These are phyloP conservation scores for Zaprionus tsacasi DNA, from an alignment of 1,140 invertebrate species.

Conservation along the genomic window DNA sequence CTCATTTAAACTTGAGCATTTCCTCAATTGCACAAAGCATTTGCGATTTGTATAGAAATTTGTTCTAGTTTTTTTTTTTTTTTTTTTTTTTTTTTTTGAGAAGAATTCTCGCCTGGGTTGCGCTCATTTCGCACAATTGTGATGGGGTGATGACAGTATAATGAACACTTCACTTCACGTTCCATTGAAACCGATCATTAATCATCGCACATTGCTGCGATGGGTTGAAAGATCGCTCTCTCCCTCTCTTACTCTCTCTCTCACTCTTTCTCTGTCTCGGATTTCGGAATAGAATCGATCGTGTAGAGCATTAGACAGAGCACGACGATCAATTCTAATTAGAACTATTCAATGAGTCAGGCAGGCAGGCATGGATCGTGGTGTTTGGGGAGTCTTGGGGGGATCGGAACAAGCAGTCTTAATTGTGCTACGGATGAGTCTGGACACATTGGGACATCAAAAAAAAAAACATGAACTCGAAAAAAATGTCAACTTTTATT, in stretches of 20 bases:
- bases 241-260: background rate
- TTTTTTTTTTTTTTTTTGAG: too few species aligned
- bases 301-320: constrained; percentile 37
- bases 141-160: constrained; percentile 67
- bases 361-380: constrained; percentile 2
- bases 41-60: background rate
- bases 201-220: constrained; percentile 47
- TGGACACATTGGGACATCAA: background rate
- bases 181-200: constrained; percentile 54
- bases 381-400: background rate
- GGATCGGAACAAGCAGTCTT: constrained; percentile 40
- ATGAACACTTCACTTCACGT: constrained; percentile 54
- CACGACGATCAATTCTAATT: constrained; percentile 71
- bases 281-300: constrained; percentile 50
- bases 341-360: constrained; percentile 64
- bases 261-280: constrained; percentile 1
- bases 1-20: background rate
- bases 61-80: background rate
- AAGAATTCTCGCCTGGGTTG: background rate
- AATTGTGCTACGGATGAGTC: constrained; percentile 14
- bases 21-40: constrained; percentile 12
- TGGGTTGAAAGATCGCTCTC: constrained; percentile 1
- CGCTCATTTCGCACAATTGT: constrained; percentile 57
- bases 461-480: constrained; percentile 39
- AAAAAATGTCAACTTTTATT: constrained; percentile 28